Evolutionary conservation across 2,797 vertebrate species (phyloP).

Genomic region (Remorina albescens): DNA sequence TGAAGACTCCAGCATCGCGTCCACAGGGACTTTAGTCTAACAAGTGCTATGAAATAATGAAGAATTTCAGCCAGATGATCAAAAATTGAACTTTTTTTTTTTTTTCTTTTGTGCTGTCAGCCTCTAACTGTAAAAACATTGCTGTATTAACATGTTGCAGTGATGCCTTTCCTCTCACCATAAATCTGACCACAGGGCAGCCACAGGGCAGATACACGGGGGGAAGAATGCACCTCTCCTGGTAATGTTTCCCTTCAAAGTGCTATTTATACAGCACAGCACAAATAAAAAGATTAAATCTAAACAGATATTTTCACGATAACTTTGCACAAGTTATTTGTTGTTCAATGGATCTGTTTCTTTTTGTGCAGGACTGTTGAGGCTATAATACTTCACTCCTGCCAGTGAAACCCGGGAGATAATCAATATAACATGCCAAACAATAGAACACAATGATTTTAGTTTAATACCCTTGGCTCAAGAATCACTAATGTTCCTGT

Average conservation of each 20-base stretch:
- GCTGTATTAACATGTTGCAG: constrained; percentile 66
- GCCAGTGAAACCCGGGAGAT: constrained; percentile 84
- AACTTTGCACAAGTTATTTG: constrained; percentile 76
- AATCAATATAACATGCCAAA: constrained; percentile 89
- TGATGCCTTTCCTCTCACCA: constrained; percentile 37
- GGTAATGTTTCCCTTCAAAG: constrained; percentile 13
- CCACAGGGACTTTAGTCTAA: constrained; percentile 55
- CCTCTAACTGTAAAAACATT: constrained; percentile 40
- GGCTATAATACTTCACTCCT: constrained; percentile 82
- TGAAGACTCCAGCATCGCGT: constrained; percentile 36
- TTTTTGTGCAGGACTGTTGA: constrained; percentile 77
- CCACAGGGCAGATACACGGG: constrained; percentile 48
- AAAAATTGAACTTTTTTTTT: constrained; percentile 70
- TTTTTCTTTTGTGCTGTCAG: constrained; percentile 23
- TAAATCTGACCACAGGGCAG: constrained; percentile 51
- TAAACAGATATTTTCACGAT: constrained; percentile 64
- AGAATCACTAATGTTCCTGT: constrained; percentile 86
- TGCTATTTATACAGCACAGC: constrained; percentile 27
- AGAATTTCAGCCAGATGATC: constrained; percentile 63
- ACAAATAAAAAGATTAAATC: constrained; percentile 65
- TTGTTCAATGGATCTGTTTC: constrained; percentile 75
- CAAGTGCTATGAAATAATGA: constrained; percentile 75
- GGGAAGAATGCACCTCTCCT: constrained; percentile 8
- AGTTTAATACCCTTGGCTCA: constrained; percentile 86
- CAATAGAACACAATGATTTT: constrained; percentile 86